Evolutionary conservation across 2,113 vertebrate genomes (phyloP), one percentile per base, ranked within the genome.

Genomic region (Hemibagrus wyckioides): DNA sequence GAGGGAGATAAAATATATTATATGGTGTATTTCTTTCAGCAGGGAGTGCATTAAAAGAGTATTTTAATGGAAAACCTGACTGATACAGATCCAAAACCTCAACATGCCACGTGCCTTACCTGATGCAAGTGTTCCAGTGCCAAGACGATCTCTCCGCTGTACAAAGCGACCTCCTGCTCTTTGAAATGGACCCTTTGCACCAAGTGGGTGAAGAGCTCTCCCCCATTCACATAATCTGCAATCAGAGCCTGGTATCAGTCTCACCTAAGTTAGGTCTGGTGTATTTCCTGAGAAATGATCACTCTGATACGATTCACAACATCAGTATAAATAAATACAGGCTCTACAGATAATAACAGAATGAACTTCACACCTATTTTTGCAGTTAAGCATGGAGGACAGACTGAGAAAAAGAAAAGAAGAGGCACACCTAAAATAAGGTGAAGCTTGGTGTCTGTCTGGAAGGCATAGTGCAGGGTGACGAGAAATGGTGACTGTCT

Each of bases 121-220:
- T 98, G 96, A 92, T 99, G 98, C 48, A 99, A 95, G 90, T 99
- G 98, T 85, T 99, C 98, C 15, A 99, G 94, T 25, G 98, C 98
- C 87, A 97, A 93, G 85, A 97, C 97, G 0, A 99, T 97, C 94
- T 99, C 98, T 61, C 98, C 98, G 23, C 96, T 97, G 90, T 99
- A 99, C 92, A 99, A 94, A 50, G 95, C 96, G 33, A 98, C 98
- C 90, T 99, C 98, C 44, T 94, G 95, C 92, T 99, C 98, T 92
- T 97, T 97, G 92, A 99, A 99, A 88, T 94, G 96, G 85, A 99
- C 98, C 95, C 98, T 96, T 92, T 99, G 98, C 89, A 98, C 98
- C 95, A 99, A 95, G 91, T 99, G 98, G 87, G 98, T 99, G 95
- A 99, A 99, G 89, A 99, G 96, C 92, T 99, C 98, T 79, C 98